phyloP scores from a whole-genome alignment of 2,113 vertebrate genomes.

The Mesembrinibis cayennensis region DNA sequence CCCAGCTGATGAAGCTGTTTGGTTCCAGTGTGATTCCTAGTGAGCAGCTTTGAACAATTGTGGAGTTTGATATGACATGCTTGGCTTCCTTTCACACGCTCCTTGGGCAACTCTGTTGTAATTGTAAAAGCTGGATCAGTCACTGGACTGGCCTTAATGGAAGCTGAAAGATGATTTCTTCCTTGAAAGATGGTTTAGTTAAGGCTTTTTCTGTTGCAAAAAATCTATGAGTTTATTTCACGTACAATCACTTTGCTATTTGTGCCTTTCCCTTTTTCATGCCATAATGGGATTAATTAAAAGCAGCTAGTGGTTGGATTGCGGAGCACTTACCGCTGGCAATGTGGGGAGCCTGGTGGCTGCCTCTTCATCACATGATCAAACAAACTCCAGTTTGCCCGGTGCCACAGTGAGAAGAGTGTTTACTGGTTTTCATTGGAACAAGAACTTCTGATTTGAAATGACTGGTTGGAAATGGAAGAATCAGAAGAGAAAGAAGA shows the following conservation, averaged over 20 bases:
- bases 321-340: conserved; percentile 59
- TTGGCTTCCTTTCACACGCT: background rate
- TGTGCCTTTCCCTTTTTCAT: background rate
- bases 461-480: conserved; percentile 68
- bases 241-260: background rate
- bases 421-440: conserved; percentile 73
- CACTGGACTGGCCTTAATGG: background rate
- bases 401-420: conserved; percentile 71
- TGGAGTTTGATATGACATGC: background rate
- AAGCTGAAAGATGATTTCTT: background rate
- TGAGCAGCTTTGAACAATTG: background rate
- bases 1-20: background rate
- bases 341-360: background rate
- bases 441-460: conserved; percentile 76
- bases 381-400: conserved; percentile 89
- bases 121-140: background rate
- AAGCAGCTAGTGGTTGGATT: background rate
- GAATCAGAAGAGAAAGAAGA: background rate
- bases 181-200: background rate
- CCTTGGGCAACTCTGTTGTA: background rate
- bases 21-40: background rate
- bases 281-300: background rate
- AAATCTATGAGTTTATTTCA: accelerated
- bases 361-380: conserved; percentile 82
- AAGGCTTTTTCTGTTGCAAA: background rate